A percentile compares a stretch with the other conserved stretches of the same genome.
Evolutionary conservation across 2,113 vertebrate genomes (phyloP).

Genomic region (Osmerus mordax): DNA sequence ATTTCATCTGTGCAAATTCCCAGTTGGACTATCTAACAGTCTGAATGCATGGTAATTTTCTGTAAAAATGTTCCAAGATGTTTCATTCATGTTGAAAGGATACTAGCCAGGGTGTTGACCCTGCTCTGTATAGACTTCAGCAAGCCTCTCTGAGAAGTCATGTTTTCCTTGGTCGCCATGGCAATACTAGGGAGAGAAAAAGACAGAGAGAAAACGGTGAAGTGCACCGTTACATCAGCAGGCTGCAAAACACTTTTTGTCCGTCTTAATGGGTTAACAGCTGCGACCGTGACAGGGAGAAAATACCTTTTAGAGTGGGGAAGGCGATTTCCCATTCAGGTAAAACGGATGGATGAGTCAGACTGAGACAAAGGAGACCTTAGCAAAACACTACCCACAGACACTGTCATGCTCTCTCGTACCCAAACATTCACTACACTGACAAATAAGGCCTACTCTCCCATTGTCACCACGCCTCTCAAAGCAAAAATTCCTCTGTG

Average conservation of each 20-base stretch:
- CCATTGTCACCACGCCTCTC: conserved; percentile 14
- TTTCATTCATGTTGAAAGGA: conserved; percentile 74
- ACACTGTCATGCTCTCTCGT: background rate
- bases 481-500: background rate
- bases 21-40: background rate
- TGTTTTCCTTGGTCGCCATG: conserved; percentile 99
- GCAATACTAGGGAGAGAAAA: conserved; percentile 81
- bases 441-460: background rate
- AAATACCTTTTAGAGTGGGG: conserved; percentile 1
- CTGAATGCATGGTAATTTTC: background rate
- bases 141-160: conserved; percentile 93
- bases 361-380: conserved; percentile 2
- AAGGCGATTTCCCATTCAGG: background rate
- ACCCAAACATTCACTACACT: conserved; percentile 2
- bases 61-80: background rate
- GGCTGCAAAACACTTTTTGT: background rate
- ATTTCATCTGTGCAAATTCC: background rate
- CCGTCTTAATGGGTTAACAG: background rate
- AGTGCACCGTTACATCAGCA: background rate
- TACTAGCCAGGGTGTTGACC: conserved; percentile 99
- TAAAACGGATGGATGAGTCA: conserved; percentile 12
- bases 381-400: background rate
- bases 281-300: background rate
- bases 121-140: conserved; percentile 96
- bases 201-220: background rate